Conservation (phyloP, 2,113 vertebrate species). For the Tretioscincus oriximinensis region DNA sequence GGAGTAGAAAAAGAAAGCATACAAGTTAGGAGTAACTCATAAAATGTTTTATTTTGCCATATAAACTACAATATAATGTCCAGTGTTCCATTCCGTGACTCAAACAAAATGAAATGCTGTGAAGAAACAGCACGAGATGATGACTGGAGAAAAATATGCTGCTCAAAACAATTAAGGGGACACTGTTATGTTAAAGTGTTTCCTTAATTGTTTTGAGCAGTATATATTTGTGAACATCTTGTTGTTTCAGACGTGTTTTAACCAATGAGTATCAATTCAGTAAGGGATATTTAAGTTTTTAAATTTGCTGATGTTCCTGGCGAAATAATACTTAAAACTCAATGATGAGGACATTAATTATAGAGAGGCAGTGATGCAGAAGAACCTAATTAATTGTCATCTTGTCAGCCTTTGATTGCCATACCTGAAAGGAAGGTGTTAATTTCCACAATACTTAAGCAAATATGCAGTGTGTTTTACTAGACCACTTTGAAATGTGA, state of each 20-base stretch:
- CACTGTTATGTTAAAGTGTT: too few species aligned
- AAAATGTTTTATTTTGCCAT: background rate
- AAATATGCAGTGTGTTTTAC: constrained; percentile 82
- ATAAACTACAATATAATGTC: background rate
- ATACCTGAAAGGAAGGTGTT: constrained; percentile 81
- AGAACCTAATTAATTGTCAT: constrained; percentile 84
- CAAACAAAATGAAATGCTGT: background rate
- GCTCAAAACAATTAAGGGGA: too few species aligned
- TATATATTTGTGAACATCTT: background rate
- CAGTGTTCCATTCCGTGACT: background rate
- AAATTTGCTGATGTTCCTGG: background rate
- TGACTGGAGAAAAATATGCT: constrained; percentile 2
- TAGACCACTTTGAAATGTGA: constrained; percentile 76
- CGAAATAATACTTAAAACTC: constrained; percentile 52
- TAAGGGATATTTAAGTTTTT: background rate
- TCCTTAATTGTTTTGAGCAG: too few species aligned
- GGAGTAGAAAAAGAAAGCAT: background rate
- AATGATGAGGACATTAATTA: constrained; percentile 84
- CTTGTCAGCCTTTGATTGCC: constrained; percentile 79
- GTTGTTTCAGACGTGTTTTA: constrained; percentile 4
- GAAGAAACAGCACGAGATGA: constrained; percentile 16
- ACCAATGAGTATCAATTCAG: background rate
- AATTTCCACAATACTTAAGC: constrained; percentile 81
- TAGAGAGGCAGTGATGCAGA: constrained; percentile 76
- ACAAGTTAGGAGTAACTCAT: background rate